phyloP scores from a whole-genome alignment of 1,140 invertebrate species.

The Orius laevigatus region DNA sequence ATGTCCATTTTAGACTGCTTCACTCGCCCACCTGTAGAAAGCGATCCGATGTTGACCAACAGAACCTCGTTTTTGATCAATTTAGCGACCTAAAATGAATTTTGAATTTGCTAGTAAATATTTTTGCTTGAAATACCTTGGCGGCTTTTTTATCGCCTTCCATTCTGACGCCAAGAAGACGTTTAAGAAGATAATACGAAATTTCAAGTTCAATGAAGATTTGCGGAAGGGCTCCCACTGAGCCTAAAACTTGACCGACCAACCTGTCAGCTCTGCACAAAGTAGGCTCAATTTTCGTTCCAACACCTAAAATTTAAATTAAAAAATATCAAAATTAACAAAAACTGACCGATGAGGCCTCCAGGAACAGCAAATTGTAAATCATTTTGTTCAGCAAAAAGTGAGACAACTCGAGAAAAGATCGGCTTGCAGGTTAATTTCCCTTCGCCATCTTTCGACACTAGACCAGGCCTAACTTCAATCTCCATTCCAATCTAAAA shows the following conservation, averaged over 20 bases:
- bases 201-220: slow-evolving; percentile 98
- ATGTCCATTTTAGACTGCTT: slow-evolving; percentile 93
- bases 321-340: not conserved
- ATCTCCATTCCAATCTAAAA: slow-evolving; percentile 65
- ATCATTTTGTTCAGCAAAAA: slow-evolving; percentile 97
- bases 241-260: slow-evolving; percentile 96
- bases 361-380: slow-evolving; percentile 97
- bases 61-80: slow-evolving; percentile 77
- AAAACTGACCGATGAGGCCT: slow-evolving; percentile 66
- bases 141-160: slow-evolving; percentile 98
- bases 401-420: slow-evolving; percentile 91
- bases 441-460: slow-evolving; percentile 91
- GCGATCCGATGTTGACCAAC: slow-evolving; percentile 96
- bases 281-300: slow-evolving; percentile 97
- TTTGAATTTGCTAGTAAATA: slow-evolving; percentile 6
- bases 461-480: slow-evolving; percentile 86
- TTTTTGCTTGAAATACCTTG: slow-evolving; percentile 42
- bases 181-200: slow-evolving; percentile 89
- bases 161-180: slow-evolving; percentile 90
- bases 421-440: slow-evolving; percentile 92
- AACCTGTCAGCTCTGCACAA: slow-evolving; percentile 93
- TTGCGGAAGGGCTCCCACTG: slow-evolving; percentile 86
- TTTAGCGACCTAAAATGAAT: slow-evolving; percentile 55
- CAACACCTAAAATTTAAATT: slow-evolving; percentile 52
- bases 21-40: slow-evolving; percentile 94